Evolutionary conservation across 2,888 invertebrate genomes (phyloP).

Genomic region (Andricus quercusramuli): DNA sequence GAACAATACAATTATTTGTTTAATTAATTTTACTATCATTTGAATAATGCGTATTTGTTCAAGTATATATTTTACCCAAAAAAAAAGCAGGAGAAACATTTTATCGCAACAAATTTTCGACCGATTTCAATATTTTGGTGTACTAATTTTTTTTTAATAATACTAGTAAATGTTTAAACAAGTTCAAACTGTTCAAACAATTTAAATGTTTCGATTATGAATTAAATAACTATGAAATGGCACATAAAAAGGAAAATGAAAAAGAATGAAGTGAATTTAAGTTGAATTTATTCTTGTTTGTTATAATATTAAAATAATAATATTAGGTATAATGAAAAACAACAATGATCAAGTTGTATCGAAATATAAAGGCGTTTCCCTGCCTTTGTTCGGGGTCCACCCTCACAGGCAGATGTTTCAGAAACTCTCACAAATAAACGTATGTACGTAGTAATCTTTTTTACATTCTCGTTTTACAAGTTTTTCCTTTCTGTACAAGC

Average conservation of each 20-base stretch:
- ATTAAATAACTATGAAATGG: too few species aligned
- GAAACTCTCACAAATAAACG: conserved; percentile 50
- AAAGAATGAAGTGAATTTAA: conserved; percentile 6
- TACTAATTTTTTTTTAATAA: too few species aligned
- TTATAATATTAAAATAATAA: conserved; percentile 53
- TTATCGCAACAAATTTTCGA: too few species aligned
- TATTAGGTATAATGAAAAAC: conserved; percentile 52
- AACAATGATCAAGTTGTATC: conserved; percentile 45
- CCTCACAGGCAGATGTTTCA: conserved; percentile 57
- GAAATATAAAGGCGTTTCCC: conserved; percentile 39
- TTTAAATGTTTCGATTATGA: too few species aligned
- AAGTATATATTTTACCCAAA: too few species aligned
- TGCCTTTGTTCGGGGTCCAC: conserved; percentile 61
- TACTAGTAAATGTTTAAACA: too few species aligned
- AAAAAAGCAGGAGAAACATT: too few species aligned
- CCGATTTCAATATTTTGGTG: too few species aligned
- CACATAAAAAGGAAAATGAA: not conserved
- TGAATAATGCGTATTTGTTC: too few species aligned
- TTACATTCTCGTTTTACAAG: conserved; percentile 42
- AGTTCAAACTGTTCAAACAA: too few species aligned
- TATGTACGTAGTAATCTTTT: conserved; percentile 54
- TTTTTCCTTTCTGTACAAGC: conserved; percentile 59
- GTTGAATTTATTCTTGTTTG: conserved; percentile 50
- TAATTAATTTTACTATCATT: too few species aligned
- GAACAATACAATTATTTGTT: too few species aligned